These are phyloP conservation scores for Drosophila sproati DNA, from an alignment of 1,140 invertebrate genomes.

Conservation along the genomic window DNA sequence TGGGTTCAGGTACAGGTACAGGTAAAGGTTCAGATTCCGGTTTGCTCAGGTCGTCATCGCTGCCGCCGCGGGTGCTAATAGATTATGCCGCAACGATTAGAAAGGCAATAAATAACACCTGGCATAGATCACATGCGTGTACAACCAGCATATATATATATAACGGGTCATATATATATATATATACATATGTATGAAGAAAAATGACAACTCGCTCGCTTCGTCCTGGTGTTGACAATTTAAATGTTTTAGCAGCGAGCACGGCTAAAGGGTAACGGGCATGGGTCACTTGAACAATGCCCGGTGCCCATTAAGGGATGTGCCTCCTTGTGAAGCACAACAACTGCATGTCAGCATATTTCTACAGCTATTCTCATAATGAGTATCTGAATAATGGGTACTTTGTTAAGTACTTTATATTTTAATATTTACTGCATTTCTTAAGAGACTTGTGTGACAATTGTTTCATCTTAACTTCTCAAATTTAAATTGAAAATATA, in stretches of 20 bases:
- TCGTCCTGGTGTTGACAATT: slow-evolving; percentile 74
- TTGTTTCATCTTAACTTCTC: not conserved
- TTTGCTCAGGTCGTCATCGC: slow-evolving; percentile 25
- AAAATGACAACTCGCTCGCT: slow-evolving; percentile 51
- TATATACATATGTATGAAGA: not conserved
- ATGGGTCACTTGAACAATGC: slow-evolving; percentile 33
- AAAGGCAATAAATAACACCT: slow-evolving; percentile 82
- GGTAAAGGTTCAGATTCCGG: slow-evolving; percentile 3
- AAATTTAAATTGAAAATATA: too few species aligned
- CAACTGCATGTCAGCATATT: slow-evolving; percentile 26
- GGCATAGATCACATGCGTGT: slow-evolving; percentile 71
- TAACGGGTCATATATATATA: slow-evolving; percentile 8
- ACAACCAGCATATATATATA: slow-evolving; percentile 6
- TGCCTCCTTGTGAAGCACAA: slow-evolving; percentile 26
- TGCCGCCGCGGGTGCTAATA: slow-evolving; percentile 66
- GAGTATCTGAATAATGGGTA: not conserved
- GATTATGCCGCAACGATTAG: slow-evolving; percentile 84
- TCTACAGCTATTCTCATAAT: not conserved
- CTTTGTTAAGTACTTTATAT: not conserved
- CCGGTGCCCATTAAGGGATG: slow-evolving; percentile 33
- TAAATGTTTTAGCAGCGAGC: slow-evolving; percentile 54
- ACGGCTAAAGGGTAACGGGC: slow-evolving; percentile 49
- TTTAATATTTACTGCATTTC: too few species aligned
- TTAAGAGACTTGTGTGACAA: too few species aligned
- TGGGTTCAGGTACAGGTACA: not conserved